Base-by-base conservation (phyloP, 2,888 invertebrate genomes). In the Tipula lateralis region DNA sequence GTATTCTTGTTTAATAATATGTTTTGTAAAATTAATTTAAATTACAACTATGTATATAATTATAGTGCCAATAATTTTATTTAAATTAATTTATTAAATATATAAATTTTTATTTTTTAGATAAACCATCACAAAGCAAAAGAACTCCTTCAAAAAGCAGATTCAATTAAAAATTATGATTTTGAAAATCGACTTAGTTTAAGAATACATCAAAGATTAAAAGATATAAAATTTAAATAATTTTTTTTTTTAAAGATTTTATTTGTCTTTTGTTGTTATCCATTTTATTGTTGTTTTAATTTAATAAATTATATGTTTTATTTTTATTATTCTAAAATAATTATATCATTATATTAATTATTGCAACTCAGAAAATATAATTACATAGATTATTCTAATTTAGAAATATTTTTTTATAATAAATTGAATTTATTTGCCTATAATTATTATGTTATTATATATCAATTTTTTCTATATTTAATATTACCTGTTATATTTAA, bases 161-260 rank as follows among this genome's bases (percentile, higher is more conserved):
- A 92, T 87, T 91, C 91, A 84, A 93, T 92, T 87, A 93, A 91
- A 87, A 92, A 93, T 87, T 94, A 93, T 87, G 94, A 94, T 88
- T 94, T 94, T 88, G 94, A 94, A 87, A 92, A 92, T 87, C 91
- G 93, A 84, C 90, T 94, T 82, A 92, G 91, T 86, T 92, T 94
- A 32, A 90, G 93, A 86, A 92, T 94, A 83, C 92, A 93, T 87
- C 91, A 92, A 83, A 91, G 92, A 81, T 88, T 93, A 85, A 91
- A 89, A 87, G 88, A 86, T 6, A n/a, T 87, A 84, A 86, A 87
- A 44, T 13, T 80, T 82, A 82, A 82, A 16, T 82, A 30, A 29
- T 30, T 82, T 82, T 30, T 4, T 16, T n/a, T 82, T 81, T 29
- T 1, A n/a, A n/a, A n/a, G n/a, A 7, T 81, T 81, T 29, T 7